A percentile compares a stretch with the other conserved stretches of the same genome.
Conservation (phyloP, 35 echinoderm and acorn worm genomes). For the Stichopus chloronotus region DNA sequence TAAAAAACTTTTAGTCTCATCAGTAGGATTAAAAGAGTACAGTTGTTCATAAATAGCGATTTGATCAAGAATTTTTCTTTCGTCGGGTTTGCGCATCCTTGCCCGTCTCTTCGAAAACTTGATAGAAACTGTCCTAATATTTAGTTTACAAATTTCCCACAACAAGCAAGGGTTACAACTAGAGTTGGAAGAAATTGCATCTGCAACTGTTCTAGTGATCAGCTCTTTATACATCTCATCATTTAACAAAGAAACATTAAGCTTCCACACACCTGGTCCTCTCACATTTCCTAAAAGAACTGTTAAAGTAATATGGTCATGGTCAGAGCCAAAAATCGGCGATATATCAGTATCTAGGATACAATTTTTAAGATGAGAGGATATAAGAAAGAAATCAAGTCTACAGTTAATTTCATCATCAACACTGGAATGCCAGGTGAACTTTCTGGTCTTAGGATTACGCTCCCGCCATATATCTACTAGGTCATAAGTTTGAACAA, state of each 20-base stretch:
- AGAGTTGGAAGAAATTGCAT: not conserved
- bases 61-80: constrained; percentile 3
- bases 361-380: no score
- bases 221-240: not conserved
- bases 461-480: constrained; percentile 22
- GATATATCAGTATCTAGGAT: no score
- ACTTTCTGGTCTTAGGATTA: constrained; percentile 9
- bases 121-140: not conserved
- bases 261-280: not conserved
- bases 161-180: not conserved
- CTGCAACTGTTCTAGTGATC: not conserved
- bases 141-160: not conserved
- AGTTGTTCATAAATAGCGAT: no score
- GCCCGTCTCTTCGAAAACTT: not conserved
- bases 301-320: no score
- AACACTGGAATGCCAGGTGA: constrained; percentile 1
- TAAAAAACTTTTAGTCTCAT: not conserved
- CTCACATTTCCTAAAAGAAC: no score
- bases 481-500: not conserved
- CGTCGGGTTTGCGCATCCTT: not conserved
- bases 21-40: no score
- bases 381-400: no score
- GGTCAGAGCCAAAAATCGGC: no score
- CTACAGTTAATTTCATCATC: not conserved
- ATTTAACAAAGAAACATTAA: not conserved